phyloP scores from a whole-genome alignment of 1,140 invertebrate genomes.

The Lasaia peninsularis region DNA sequence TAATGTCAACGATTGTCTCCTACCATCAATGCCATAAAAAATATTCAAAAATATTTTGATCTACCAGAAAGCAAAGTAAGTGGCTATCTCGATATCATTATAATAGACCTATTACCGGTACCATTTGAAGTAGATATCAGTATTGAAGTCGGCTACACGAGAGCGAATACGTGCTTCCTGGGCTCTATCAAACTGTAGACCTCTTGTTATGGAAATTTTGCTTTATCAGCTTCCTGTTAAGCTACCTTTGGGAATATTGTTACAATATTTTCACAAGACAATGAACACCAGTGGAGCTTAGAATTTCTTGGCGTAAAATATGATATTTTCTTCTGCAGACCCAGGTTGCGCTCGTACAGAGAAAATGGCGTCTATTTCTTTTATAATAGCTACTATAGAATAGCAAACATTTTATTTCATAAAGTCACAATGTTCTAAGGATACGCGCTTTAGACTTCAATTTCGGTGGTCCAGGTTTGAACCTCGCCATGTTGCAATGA shows the following conservation, averaged over 20 bases:
- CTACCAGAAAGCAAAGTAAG: not conserved
- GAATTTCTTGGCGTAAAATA: not conserved
- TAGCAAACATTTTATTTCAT: too few species aligned
- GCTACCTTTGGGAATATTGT: not conserved
- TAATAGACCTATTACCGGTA: conserved; percentile 27
- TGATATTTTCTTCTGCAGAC: too few species aligned
- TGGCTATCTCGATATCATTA: conserved; percentile 1
- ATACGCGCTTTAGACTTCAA: too few species aligned
- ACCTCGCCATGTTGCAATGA: too few species aligned
- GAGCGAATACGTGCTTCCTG: conserved; percentile 33
- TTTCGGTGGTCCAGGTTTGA: too few species aligned
- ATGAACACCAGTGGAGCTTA: not conserved
- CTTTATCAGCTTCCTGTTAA: conserved; percentile 32
- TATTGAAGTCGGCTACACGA: conserved; percentile 34
- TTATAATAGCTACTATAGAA: too few species aligned
- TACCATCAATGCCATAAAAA: too few species aligned
- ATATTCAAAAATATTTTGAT: too few species aligned
- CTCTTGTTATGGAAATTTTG: conserved; percentile 33
- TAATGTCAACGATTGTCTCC: too few species aligned
- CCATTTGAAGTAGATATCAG: conserved; percentile 33
- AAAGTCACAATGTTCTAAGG: too few species aligned
- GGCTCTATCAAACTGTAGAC: conserved; percentile 30
- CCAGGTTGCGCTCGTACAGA: too few species aligned
- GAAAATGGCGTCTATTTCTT: too few species aligned
- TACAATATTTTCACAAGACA: not conserved